Percentiles rank a stretch among this genome's conserved stretches.
phyloP scores from a whole-genome alignment of 2,113 vertebrate genomes.

The Pedionomus torquatus region DNA sequence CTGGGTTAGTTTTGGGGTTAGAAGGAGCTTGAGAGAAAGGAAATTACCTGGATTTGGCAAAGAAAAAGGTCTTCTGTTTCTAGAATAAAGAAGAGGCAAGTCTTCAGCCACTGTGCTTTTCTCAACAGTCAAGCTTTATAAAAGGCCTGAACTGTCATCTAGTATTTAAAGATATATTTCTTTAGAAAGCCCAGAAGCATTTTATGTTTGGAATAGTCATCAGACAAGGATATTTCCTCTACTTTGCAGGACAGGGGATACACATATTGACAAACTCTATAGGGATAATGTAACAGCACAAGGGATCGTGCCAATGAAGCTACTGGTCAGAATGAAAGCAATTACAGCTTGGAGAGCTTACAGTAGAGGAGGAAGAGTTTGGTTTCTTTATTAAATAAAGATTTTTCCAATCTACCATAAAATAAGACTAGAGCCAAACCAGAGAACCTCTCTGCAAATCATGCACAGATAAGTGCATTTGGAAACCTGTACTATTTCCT shows the following conservation, averaged over 20 bases:
- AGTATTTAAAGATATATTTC: slow-evolving; percentile 14
- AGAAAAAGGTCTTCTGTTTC: slow-evolving; percentile 33
- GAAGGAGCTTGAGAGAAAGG: not conserved
- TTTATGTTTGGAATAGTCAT: slow-evolving; percentile 45
- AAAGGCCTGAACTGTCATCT: not conserved
- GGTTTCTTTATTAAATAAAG: not conserved
- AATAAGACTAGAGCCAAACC: not conserved
- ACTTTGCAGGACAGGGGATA: not conserved
- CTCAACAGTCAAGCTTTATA: not conserved
- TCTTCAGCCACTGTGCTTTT: slow-evolving; percentile 7
- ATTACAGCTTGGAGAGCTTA: not conserved
- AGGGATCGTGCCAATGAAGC: not conserved
- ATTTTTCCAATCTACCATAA: not conserved
- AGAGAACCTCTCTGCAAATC: not conserved
- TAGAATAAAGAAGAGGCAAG: slow-evolving; percentile 56
- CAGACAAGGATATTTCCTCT: not conserved
- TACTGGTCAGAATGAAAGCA: not conserved
- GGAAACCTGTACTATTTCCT: not conserved
- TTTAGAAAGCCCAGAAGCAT: slow-evolving; percentile 19
- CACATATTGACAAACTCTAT: not conserved
- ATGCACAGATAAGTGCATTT: not conserved
- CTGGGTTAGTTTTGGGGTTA: not conserved
- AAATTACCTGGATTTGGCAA: slow-evolving; percentile 66
- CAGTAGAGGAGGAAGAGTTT: not conserved
- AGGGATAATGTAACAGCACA: not conserved